Conservation (phyloP, 2,888 invertebrate species). For the Aelia acuminata region DNA sequence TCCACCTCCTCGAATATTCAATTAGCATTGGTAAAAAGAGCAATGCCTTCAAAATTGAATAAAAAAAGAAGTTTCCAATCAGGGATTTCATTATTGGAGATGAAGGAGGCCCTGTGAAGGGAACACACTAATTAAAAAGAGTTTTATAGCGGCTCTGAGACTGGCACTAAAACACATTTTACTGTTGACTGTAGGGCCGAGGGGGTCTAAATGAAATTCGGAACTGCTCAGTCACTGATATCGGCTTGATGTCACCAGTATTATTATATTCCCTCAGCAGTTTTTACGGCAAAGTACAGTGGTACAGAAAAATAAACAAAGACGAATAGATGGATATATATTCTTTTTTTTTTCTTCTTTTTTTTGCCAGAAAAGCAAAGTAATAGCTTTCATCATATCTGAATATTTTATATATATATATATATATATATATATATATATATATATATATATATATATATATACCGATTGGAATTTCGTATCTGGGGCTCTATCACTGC, state of each 20-base stretch:
- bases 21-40: conserved; percentile 14
- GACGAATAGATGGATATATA: no score
- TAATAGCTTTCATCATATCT: no score
- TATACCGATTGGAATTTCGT: no score
- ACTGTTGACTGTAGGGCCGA: neutral
- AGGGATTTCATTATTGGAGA: neutral
- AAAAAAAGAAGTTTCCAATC: neutral
- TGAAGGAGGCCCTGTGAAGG: neutral
- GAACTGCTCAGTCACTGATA: neutral
- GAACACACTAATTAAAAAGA: conserved; percentile 17
- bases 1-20: neutral
- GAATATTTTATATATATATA: no score
- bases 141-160: neutral
- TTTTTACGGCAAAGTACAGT: neutral
- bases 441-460: no score
- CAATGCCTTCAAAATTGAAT: neutral
- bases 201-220: neutral
- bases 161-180: conserved; percentile 18
- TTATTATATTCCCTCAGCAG: neutral
- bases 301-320: no score
- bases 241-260: neutral
- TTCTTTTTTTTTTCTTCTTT: no score
- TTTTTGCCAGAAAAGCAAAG: no score
- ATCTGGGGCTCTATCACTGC: no score
- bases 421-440: no score